These are phyloP conservation scores for Pemphigus obesinymphae DNA, from an alignment of 1,140 invertebrate genomes.

Conservation along the genomic window DNA sequence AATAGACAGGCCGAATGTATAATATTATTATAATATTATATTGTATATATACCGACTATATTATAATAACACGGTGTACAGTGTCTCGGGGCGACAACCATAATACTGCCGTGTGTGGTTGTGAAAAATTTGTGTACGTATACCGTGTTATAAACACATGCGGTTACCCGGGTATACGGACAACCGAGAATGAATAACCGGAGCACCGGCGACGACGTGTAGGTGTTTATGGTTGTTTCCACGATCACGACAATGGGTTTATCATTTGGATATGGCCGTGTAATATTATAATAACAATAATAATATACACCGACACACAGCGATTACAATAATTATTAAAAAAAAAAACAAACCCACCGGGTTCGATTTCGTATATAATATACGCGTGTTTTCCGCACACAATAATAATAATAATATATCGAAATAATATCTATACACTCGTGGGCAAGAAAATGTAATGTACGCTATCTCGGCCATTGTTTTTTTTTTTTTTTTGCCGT, in stretches of 20 bases:
- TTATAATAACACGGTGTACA: neutral
- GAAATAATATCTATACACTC: no score
- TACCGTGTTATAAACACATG: neutral
- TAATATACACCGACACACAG: neutral
- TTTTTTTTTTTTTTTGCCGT: no score
- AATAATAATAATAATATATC: neutral
- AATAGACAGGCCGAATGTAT: neutral
- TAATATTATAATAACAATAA: neutral
- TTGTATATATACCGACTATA: neutral
- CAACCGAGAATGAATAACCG: neutral
- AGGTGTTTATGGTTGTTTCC: conserved; percentile 13
- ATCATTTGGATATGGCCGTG: neutral
- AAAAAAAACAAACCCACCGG: neutral
- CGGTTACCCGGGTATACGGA: no score
- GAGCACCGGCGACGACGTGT: neutral
- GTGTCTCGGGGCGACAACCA: neutral
- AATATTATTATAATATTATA: neutral
- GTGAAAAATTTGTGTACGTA: no score
- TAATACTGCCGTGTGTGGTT: neutral
- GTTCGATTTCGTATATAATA: neutral
- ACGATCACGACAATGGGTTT: conserved; percentile 10
- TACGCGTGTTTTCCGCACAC: neutral
- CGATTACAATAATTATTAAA: neutral
- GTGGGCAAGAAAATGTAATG: no score
- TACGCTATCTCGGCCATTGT: no score